Base-by-base conservation (phyloP, 2,888 invertebrate genomes). In the Caenorhabditis doughertyi region DNA sequence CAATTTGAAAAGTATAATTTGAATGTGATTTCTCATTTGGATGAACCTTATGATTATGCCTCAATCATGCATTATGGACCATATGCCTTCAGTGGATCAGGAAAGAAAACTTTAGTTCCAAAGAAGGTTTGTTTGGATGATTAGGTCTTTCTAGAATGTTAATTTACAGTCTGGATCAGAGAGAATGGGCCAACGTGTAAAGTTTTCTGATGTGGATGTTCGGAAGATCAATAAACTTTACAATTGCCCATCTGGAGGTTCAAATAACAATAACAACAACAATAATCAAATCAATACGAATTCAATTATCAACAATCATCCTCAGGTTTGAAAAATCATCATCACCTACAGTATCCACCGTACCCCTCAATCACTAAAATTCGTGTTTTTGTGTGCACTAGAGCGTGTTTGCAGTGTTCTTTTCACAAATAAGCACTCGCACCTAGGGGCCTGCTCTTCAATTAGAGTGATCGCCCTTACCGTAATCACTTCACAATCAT, bases 211-310 rank as follows among this genome's bases (percentile, higher is more conserved):
- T 1, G 86, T 86, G n/a, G 93, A 93, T 84, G 89, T 92, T 11
- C 83, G 90, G 23, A 92, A 92, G 84, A 91, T 93, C 72, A 91
- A 91, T 72, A 92, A 92, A 81, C 88, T 93, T 35, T 93, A 93
- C 88, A 89, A 89, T 11, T 93, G 93, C 25, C 65, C 65, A 16
- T 13, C 39, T 21, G 51, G 23, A 25, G 29, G 21, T n/a, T 49
- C 49, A 0, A 18, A 7, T 21, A 27, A 29, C 47, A 65, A n/a
- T 16, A 25, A 27, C 56, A 71, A 58, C 32, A 73, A 73, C 49
- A 79, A 79, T 70, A 79, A 83, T 47, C 83, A 83, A 49, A 83
- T 83, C 71, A 71, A 56, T 42, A 55, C 79, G 0, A 83, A 83
- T 16, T 77, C 76, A 21, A 79, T 83, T 18, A 70, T 82, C 49